Base-by-base conservation (phyloP, 1,140 invertebrate genomes). In the Plodia interpunctella region DNA sequence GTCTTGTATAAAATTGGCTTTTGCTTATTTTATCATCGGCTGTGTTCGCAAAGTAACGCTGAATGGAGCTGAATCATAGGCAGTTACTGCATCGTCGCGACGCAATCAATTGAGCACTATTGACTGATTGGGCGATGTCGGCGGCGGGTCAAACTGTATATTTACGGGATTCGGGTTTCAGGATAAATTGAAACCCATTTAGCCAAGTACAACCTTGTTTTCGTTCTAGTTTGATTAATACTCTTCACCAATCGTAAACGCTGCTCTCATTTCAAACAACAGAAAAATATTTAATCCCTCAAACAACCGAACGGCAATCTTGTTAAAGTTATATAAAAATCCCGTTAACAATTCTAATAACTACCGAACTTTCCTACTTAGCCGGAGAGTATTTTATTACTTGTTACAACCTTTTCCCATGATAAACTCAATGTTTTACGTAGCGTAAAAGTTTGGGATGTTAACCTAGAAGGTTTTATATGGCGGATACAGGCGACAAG, bases 81-180 rank as follows among this genome's bases (percentile, higher is more conserved):
- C 59, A 65, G 63, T 59, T 50, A 56, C 55, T 35, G 35, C 49
- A 57, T 63, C 58, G 62, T 64, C 15, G 51, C 56, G 53, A 68
- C 15, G 55, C 56, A 57, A 68, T 65, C 66, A 73, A 76, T 73
- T 70, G 69, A 70, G 67, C 70, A 57, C 72, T 74, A 77, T 78
- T 80, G 65, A 68, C 66, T 72, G 70, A 80, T 73, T 72, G 66
- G 76, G 55, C 56, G 57, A 65, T 62, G 63, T 60, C 69, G 54
- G 63, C 49, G 59, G 52, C 50, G 59, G 67, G 62, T 66, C 65
- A 72, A 72, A 66, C 60, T 72, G 68, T 52, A 52, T 60, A 66
- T 63, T 69, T 66, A 68, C 59, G 55, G 56, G 63, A 38, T 57
- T 70, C 62, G 51, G 52, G 70, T 68, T 69, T 62, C 70, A 57